Evolutionary conservation across 2,113 vertebrate species (phyloP).

Genomic region (Hippolais icterina): DNA sequence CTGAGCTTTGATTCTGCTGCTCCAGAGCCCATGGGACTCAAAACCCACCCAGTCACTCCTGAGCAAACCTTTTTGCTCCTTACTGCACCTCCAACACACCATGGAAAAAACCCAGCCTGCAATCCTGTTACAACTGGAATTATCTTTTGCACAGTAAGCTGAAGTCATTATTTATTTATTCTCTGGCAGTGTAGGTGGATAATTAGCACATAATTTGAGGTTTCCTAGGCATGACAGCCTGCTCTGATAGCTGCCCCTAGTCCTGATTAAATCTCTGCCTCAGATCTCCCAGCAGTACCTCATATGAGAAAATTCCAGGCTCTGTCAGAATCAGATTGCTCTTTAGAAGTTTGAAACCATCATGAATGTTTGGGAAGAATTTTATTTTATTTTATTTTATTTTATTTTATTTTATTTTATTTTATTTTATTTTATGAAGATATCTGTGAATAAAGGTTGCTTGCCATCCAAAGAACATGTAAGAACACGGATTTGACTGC

Average conservation of each 20-base stretch:
- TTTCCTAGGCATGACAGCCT: conserved; percentile 37
- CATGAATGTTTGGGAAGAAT: neutral
- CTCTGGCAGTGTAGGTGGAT: neutral
- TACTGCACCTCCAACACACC: neutral
- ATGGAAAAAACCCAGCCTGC: rapidly evolving
- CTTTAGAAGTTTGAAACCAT: neutral
- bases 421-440: neutral
- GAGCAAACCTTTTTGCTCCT: neutral
- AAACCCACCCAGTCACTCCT: neutral
- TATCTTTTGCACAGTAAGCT: neutral
- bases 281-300: neutral
- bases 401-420: neutral
- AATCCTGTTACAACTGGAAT: neutral
- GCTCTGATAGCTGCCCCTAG: conserved; percentile 3
- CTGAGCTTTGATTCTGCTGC: neutral
- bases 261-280: conserved; percentile 7
- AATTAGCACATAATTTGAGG: conserved; percentile 44
- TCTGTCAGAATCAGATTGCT: neutral
- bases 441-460: neutral
- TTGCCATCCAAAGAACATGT: neutral
- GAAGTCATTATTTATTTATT: conserved; percentile 47
- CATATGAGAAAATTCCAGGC: neutral
- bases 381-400: neutral
- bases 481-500: neutral
- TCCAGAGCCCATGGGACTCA: rapidly evolving